Evolutionary conservation across 2,113 vertebrate species (phyloP).

Genomic region (Gulo gulo): DNA sequence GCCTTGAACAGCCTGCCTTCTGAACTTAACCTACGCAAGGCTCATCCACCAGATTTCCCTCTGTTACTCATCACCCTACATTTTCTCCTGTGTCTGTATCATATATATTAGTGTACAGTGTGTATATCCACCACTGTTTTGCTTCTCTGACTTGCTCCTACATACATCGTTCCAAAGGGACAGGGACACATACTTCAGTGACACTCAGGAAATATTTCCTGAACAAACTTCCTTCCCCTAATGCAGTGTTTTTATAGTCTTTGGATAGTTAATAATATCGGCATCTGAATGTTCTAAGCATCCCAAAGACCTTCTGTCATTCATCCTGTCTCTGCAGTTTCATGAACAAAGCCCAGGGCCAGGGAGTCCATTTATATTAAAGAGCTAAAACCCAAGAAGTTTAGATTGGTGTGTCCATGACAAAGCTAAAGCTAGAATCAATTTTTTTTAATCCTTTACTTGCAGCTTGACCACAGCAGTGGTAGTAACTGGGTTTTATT

Average conservation of each 20-base stretch:
- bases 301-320: not conserved
- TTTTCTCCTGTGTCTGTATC: not conserved
- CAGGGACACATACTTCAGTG: not conserved
- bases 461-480: not conserved
- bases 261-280: not conserved
- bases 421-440: not conserved
- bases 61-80: not conserved
- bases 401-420: not conserved
- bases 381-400: not conserved
- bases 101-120: not conserved
- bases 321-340: not conserved
- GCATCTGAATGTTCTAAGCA: not conserved
- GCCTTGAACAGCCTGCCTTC: not conserved
- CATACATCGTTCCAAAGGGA: not conserved
- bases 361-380: not conserved
- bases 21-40: not conserved
- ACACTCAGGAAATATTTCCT: conserved; percentile 21
- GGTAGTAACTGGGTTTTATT: not conserved
- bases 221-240: not conserved
- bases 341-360: not conserved
- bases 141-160: not conserved
- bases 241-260: not conserved
- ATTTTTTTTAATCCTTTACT: not conserved
- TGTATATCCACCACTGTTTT: not conserved
- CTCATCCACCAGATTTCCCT: not conserved